phyloP scores from a whole-genome alignment of 2,888 invertebrate species.

The Muscina levida region DNA sequence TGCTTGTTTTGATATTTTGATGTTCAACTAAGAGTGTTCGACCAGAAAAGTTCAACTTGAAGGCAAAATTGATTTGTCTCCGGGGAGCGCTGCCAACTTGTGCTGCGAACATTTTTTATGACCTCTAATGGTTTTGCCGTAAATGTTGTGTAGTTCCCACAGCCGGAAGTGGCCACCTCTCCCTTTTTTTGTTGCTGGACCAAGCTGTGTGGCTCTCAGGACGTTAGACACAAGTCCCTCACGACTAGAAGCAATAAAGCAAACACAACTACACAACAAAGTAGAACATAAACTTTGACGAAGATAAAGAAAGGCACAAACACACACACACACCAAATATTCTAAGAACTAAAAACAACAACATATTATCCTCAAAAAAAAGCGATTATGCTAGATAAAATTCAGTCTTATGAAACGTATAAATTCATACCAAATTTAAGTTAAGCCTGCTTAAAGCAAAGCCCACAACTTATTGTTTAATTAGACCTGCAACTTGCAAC shows the following conservation, averaged over 20 bases:
- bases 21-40: too few species aligned
- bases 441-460: not conserved
- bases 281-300: not conserved
- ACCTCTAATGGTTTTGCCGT: slow-evolving; percentile 45
- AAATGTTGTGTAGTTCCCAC: slow-evolving; percentile 25
- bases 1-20: too few species aligned
- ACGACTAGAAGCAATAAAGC: slow-evolving; percentile 60
- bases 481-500: slow-evolving; percentile 40
- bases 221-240: slow-evolving; percentile 57
- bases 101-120: slow-evolving; percentile 41
- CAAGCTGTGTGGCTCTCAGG: slow-evolving; percentile 35
- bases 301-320: not conserved
- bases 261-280: slow-evolving; percentile 33
- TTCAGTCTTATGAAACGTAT: too few species aligned
- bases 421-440: not conserved
- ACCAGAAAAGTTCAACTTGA: slow-evolving; percentile 55
- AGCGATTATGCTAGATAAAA: too few species aligned
- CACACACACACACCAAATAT: too few species aligned
- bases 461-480: slow-evolving; percentile 47
- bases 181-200: too few species aligned
- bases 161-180: not conserved
- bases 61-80: slow-evolving; percentile 66
- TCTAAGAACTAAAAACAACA: too few species aligned
- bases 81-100: slow-evolving; percentile 66
- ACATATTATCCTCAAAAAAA: slow-evolving; percentile 5